Percentiles rank a stretch among this genome's conserved stretches.
These are phyloP conservation scores for Rhagophthalmus giganteus DNA, from an alignment of 2,888 invertebrate species.

Conservation along the genomic window DNA sequence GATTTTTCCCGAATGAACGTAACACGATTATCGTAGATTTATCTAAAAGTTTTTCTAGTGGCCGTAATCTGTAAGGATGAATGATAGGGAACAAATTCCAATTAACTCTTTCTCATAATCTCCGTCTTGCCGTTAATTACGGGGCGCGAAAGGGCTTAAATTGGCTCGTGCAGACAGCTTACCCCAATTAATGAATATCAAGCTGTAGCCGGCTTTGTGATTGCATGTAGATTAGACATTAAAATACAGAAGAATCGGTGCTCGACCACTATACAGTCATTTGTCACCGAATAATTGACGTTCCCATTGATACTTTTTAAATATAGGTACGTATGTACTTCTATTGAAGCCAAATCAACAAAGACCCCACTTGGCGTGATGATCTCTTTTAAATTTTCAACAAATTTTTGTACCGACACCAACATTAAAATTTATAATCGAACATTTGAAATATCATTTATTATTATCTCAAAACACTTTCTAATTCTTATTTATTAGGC, in stretches of 20 bases:
- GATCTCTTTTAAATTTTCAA: not conserved
- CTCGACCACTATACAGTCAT: slow-evolving; percentile 14
- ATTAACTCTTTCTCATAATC: slow-evolving; percentile 54
- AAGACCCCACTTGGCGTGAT: not conserved
- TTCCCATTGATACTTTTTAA: slow-evolving; percentile 13
- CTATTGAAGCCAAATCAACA: slow-evolving; percentile 2
- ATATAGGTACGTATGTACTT: slow-evolving; percentile 1
- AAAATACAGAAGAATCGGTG: slow-evolving; percentile 37
- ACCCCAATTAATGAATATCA: slow-evolving; percentile 48
- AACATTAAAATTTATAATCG: no score
- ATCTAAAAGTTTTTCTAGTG: slow-evolving; percentile 44
- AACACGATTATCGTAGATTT: slow-evolving; percentile 43
- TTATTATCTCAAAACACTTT: no score
- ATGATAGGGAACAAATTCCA: slow-evolving; percentile 49
- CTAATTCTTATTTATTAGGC: no score
- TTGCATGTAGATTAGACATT: slow-evolving; percentile 45
- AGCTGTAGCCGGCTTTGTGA: slow-evolving; percentile 43
- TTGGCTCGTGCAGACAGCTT: slow-evolving; percentile 48
- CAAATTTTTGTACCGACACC: not conserved
- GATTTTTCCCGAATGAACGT: no score
- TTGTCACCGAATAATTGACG: slow-evolving; percentile 37
- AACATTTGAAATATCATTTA: no score
- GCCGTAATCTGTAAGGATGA: slow-evolving; percentile 38
- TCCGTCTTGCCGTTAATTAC: slow-evolving; percentile 51
- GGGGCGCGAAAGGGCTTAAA: slow-evolving; percentile 44